phyloP scores from a whole-genome alignment of 2,113 vertebrate species.

The Hystrix cristata region DNA sequence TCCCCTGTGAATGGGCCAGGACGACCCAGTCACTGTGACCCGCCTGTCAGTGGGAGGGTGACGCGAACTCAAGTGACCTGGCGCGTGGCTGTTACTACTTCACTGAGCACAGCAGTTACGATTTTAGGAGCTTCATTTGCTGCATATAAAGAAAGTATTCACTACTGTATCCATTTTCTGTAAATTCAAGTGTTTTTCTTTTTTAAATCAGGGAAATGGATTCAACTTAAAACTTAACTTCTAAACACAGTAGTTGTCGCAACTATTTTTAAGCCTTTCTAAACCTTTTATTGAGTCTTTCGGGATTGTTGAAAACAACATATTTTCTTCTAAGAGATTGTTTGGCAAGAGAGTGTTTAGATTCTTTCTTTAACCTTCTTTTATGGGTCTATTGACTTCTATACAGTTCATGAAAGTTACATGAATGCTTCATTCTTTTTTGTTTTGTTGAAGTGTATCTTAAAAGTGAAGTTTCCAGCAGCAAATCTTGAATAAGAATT shows the following conservation, averaged over 20 bases:
- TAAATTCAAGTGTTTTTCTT: not conserved
- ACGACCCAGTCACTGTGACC: not conserved
- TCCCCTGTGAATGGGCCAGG: no score
- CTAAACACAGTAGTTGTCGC: not conserved
- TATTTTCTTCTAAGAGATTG: slow-evolving; percentile 5
- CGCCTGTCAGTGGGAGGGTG: not conserved
- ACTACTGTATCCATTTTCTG: not conserved
- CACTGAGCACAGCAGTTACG: not conserved
- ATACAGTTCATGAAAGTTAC: slow-evolving; percentile 12
- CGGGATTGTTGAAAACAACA: not conserved
- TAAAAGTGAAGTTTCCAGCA: slow-evolving; percentile 46
- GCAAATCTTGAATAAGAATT: not conserved
- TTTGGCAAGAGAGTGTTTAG: slow-evolving; percentile 53
- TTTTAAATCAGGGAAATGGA: not conserved
- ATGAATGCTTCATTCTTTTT: slow-evolving; percentile 14
- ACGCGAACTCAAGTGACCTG: rapidly evolving
- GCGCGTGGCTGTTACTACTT: rapidly evolving
- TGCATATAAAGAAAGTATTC: not conserved
- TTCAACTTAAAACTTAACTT: slow-evolving; percentile 12
- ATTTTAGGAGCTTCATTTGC: not conserved
- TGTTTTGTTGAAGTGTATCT: slow-evolving; percentile 56
- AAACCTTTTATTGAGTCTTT: slow-evolving; percentile 32
- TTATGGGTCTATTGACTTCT: slow-evolving; percentile 62
- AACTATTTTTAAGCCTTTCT: not conserved
- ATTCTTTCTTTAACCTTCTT: slow-evolving; percentile 36